Evolutionary conservation across 2,113 vertebrate genomes (phyloP).

Genomic region (Heptranchias perlo): DNA sequence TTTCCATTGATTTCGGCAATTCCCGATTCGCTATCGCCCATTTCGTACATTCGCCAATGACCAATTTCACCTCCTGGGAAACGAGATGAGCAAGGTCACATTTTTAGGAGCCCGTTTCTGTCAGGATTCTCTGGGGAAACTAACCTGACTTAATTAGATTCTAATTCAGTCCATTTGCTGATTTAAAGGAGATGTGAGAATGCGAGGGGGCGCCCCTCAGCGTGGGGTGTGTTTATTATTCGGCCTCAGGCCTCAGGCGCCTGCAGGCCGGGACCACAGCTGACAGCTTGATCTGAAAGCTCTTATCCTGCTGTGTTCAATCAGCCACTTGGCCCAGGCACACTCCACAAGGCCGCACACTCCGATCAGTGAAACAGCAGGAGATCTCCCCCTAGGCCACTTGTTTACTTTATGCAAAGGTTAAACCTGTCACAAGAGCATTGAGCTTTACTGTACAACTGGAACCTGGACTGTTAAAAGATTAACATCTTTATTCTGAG

Average conservation of each 20-base stretch:
- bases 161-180: background rate
- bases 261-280: background rate
- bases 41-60: background rate
- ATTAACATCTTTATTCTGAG: background rate
- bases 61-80: background rate
- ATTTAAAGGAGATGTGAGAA: background rate
- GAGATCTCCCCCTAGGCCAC: background rate
- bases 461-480: background rate
- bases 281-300: background rate
- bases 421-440: background rate
- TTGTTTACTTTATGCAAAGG: background rate
- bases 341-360: conserved; percentile 25
- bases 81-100: background rate
- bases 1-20: background rate
- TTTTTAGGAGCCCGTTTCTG: no score
- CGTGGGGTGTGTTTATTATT: background rate
- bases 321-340: background rate
- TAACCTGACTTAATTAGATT: background rate
- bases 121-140: background rate
- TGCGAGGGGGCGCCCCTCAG: background rate
- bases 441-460: background rate
- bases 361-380: background rate
- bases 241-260: background rate
- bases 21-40: background rate
- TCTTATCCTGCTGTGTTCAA: background rate